Percentiles rank a stretch among this genome's conserved stretches.
Conservation (phyloP, 2,888 invertebrate species). For the Tenthredo mesomela region DNA sequence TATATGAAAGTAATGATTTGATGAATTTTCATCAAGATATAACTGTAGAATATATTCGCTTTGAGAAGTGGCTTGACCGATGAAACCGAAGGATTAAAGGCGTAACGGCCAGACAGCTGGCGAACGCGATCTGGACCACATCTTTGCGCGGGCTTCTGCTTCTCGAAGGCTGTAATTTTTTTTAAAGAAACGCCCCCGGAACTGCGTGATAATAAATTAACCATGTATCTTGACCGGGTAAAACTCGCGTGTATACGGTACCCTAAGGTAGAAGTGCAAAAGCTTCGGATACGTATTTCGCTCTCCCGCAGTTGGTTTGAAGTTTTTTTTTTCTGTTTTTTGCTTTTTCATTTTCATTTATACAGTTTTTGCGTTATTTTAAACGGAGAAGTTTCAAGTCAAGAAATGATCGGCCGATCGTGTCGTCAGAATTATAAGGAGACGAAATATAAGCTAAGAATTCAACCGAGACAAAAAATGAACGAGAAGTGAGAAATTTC, state of each 20-base stretch:
- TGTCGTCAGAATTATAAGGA: background rate
- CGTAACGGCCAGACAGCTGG: conserved; percentile 11
- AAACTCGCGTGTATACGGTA: background rate
- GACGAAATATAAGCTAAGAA: background rate
- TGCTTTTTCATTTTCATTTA: background rate
- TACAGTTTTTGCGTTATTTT: background rate
- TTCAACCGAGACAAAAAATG: background rate
- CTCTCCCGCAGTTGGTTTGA: background rate
- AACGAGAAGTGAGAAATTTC: background rate
- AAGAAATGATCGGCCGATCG: background rate
- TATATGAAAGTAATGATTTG: background rate
- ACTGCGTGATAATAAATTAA: conserved; percentile 12
- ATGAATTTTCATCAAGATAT: conserved; percentile 1
- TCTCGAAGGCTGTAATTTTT: conserved; percentile 1
- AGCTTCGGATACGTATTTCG: background rate
- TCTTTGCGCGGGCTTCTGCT: background rate
- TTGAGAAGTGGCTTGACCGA: background rate
- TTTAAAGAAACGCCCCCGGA: background rate
- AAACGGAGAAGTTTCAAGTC: background rate
- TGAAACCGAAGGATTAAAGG: background rate
- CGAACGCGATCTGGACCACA: background rate
- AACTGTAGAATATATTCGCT: background rate
- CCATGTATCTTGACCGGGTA: background rate
- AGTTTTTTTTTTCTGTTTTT: background rate
- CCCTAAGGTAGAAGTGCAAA: background rate